Evolutionary conservation across 2,888 invertebrate genomes (phyloP), one percentile per base, ranked within the genome.

Genomic region (Dryobotodes eremita): DNA sequence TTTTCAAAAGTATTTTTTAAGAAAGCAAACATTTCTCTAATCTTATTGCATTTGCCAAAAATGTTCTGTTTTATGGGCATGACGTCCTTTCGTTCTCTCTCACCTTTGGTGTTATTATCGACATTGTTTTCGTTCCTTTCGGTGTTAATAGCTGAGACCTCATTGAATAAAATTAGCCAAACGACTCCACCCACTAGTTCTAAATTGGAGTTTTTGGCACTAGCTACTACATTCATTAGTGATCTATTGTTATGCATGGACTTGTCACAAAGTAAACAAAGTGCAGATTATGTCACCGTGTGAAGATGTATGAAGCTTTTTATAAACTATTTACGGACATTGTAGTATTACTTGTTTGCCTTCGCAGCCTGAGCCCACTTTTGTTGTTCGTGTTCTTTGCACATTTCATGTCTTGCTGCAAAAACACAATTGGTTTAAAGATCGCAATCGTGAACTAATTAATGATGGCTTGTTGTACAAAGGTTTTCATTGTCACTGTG

Each of bases 131-230:
- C 59, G 77, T 75, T 82, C 65, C 66, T 36, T 59, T 69, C 62
- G 59, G 50, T 73, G 75, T 77, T 88, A 78, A 79, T 85, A 71
- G 74, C 57, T 57, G 64, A 77, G 65, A 77, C 71, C 71, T 80
- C 75, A 79, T 89, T 86, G 79, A 86, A 84, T 79, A 86, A 87
- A 85, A 83, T 85, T 88, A 86, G 84, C 82, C 77, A 79, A 84
- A 72, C 81, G 77, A 82, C 83, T 80, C 87, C 90, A 85, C 88
- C 89, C 89, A 86, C 90, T 77, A 85, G 85, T 88, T 87, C 88
- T 86, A 88, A 87, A 84, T 83, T 86, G 80, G 86, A 86, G 62
- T 87, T 89, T 89, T 92, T 92, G 93, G 93, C 91, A 91, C 82
- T 86, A 82, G 82, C 75, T 75, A 78, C 84, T 83, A 87, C 86